Percentiles rank a stretch among this genome's conserved stretches.
Evolutionary conservation across 2,888 invertebrate genomes (phyloP).

Genomic region (Caenorhabditis sinica): DNA sequence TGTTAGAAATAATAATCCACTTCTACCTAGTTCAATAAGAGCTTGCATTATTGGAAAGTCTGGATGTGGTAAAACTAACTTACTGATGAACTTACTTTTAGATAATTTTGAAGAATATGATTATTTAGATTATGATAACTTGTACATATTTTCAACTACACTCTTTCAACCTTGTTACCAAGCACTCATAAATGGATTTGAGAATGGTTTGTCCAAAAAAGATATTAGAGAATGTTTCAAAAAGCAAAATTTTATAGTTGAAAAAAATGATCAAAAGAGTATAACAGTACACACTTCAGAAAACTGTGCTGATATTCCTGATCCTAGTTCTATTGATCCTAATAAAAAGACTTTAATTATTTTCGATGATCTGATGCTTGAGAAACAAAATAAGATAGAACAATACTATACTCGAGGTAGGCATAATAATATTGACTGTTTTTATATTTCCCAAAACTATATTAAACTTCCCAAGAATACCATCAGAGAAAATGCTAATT

Average conservation of each 20-base stretch:
- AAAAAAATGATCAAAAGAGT: not conserved
- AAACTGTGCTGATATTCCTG: conserved; percentile 29
- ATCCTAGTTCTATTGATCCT: conserved; percentile 25
- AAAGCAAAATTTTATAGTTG: conserved; percentile 8
- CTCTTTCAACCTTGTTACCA: conserved; percentile 75
- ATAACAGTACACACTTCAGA: conserved; percentile 7
- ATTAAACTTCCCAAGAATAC: conserved; percentile 41
- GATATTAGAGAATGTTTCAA: conserved; percentile 42
- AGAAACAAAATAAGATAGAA: conserved; percentile 41
- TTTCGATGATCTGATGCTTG: conserved; percentile 25
- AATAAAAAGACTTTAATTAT: conserved; percentile 31
- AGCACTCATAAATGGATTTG: conserved; percentile 69
- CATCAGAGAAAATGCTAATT: conserved; percentile 44
- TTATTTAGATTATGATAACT: conserved; percentile 73
- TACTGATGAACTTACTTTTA: conserved; percentile 72
- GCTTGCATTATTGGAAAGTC: conserved; percentile 75
- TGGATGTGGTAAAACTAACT: conserved; percentile 76
- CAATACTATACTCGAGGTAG: conserved; percentile 33
- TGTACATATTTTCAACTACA: conserved; percentile 73
- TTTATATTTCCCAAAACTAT: conserved; percentile 42
- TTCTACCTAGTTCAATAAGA: conserved; percentile 71
- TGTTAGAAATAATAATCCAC: conserved; percentile 69
- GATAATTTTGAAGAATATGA: conserved; percentile 57
- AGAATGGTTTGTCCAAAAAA: conserved; percentile 69
- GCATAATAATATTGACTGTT: conserved; percentile 33